phyloP scores from a whole-genome alignment of 2,888 invertebrate species.

The Mesodorylaimus sp. region DNA sequence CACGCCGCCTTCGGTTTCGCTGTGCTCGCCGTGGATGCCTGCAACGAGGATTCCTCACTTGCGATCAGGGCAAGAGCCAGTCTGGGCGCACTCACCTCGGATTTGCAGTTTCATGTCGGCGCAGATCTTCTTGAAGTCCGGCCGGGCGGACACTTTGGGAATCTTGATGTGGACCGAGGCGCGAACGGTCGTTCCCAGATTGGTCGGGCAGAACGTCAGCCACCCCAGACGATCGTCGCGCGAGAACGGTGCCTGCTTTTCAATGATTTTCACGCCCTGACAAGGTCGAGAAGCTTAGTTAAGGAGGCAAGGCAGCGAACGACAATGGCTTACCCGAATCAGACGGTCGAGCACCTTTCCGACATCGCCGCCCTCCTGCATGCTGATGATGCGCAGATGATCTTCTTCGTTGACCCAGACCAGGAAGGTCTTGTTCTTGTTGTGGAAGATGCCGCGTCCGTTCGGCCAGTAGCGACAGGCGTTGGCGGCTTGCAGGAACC shows the following conservation, averaged over 20 bases:
- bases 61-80: no score
- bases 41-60: no score
- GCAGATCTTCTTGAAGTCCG: slow-evolving; percentile 58
- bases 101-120: slow-evolving; percentile 56
- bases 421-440: slow-evolving; percentile 52
- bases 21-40: no score
- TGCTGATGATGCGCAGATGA: slow-evolving; percentile 60
- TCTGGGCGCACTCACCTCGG: slow-evolving; percentile 36
- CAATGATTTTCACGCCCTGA: slow-evolving; percentile 70
- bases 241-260: slow-evolving; percentile 61
- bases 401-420: slow-evolving; percentile 86
- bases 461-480: slow-evolving; percentile 54
- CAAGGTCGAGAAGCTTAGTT: no score
- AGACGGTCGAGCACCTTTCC: slow-evolving; percentile 54
- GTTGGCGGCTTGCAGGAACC: slow-evolving; percentile 27
- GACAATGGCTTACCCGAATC: slow-evolving; percentile 39
- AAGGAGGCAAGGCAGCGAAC: no score
- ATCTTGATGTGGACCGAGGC: slow-evolving; percentile 86
- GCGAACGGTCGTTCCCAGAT: slow-evolving; percentile 70
- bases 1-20: no score
- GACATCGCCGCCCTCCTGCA: slow-evolving; percentile 51
- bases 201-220: slow-evolving; percentile 62
- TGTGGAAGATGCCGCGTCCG: slow-evolving; percentile 74
- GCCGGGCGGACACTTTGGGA: slow-evolving; percentile 55
- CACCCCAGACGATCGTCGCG: slow-evolving; percentile 59